These are phyloP conservation scores for Entomobrya multifasciata DNA, from an alignment of 2,888 invertebrate genomes.

Conservation along the genomic window DNA sequence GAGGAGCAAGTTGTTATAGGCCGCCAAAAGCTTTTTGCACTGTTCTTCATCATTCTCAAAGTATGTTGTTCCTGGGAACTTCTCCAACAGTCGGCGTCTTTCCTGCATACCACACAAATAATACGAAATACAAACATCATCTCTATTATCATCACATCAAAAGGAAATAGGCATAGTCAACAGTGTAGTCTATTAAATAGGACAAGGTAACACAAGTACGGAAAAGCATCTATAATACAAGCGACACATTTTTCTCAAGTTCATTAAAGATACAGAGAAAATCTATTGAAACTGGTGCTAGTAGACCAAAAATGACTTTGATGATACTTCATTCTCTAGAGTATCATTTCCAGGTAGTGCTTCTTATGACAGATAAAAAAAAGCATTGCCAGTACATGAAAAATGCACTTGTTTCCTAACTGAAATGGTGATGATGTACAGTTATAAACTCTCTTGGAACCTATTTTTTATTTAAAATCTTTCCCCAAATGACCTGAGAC, in stretches of 20 bases:
- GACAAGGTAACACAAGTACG: too few relatives aligned
- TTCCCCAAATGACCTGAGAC: neutral
- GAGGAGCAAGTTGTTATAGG: constrained; percentile 90
- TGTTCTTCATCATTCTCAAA: constrained; percentile 88
- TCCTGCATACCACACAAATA: constrained; percentile 84
- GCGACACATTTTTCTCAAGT: neutral
- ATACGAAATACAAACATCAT: neutral
- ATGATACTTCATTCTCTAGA: too few relatives aligned
- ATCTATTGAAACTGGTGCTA: too few relatives aligned
- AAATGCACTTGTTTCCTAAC: too few relatives aligned
- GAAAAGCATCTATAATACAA: neutral
- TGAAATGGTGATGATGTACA: neutral
- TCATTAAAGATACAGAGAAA: too few relatives aligned
- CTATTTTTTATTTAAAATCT: constrained; percentile 20
- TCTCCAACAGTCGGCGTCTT: constrained; percentile 90
- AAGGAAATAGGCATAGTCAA: neutral
- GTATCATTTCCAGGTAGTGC: too few relatives aligned
- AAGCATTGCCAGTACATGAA: too few relatives aligned
- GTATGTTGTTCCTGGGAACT: constrained; percentile 90
- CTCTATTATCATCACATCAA: neutral
- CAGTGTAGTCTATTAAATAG: too few relatives aligned
- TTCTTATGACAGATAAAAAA: too few relatives aligned
- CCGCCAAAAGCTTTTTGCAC: constrained; percentile 89
- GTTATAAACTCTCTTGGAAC: neutral
- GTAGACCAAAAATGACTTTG: too few relatives aligned